Base-by-base conservation (phyloP, 2,888 invertebrate species). In the Eristalis intricaria region DNA sequence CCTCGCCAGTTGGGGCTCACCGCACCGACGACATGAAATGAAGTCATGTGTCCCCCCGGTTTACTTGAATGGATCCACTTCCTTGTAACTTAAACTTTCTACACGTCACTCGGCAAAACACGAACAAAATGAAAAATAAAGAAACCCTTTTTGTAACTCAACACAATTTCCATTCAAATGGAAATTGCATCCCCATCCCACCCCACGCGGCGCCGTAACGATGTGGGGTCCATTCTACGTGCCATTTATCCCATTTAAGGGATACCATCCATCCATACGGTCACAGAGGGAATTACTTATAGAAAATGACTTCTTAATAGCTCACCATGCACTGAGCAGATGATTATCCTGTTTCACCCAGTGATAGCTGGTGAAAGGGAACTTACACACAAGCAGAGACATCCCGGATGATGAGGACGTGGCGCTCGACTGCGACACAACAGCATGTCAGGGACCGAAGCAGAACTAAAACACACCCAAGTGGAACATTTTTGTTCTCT, bases 281-380 rank as follows among this genome's bases (percentile, higher is more conserved):
- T 70, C 74, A 68, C 78, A 82, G 70, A 79, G 73, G 83, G 83
- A 80, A 84, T 76, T 80, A 83, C 83, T 84, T 80, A 84, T 83
- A 83, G 83, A 83, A 87, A 87, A 87, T 83, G 87, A 87, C 83
- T 76, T 87, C 83, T 83, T 87, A 87, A 87, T 83, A 87, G 87
- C 87, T 76, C 75, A 68, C 79, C 83, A 76, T 71, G 87, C 75
- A 80, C 76, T 78, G 78, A 86, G 75, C 78, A 75, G 82, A 86
- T 86, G 82, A 86, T 86, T 86, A 86, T 86, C 86, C 82, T 75
- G 70, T 22, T 68, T 60, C 58, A 38, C 8, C 64, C 22, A 43
- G 65, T 11, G 23, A 19, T 19, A 19, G 50, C 19, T n/a, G 7
- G n/a, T 7, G 60, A 60, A 11, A 23, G 11, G 26, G 60, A 22